Conservation (phyloP, 1,140 invertebrate genomes). For the Parapsyche elsis region DNA sequence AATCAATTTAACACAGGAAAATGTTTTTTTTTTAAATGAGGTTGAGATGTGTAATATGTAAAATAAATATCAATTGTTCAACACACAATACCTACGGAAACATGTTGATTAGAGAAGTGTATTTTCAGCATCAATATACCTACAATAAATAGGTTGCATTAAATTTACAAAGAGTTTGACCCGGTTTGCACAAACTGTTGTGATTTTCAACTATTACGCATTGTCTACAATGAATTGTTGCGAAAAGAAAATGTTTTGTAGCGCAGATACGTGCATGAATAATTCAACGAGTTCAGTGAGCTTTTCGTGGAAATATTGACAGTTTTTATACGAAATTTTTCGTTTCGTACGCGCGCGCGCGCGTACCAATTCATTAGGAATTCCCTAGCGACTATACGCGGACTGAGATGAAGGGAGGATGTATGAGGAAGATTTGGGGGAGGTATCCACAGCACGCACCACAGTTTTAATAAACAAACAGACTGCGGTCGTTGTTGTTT, state of each 20-base stretch:
- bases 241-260: no score
- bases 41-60: no score
- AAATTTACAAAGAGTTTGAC: no score
- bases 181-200: no score
- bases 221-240: neutral
- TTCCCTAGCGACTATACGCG: conserved; percentile 4
- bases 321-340: neutral
- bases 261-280: neutral
- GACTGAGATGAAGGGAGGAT: neutral
- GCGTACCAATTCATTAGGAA: conserved; percentile 25
- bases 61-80: no score
- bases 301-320: neutral
- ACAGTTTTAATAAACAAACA: conserved; percentile 51
- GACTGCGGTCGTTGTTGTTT: conserved; percentile 38
- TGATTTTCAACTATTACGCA: neutral
- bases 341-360: neutral
- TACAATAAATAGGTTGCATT: no score
- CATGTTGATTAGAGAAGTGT: no score
- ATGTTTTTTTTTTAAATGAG: no score
- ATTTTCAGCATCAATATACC: no score
- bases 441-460: conserved; percentile 23
- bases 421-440: neutral
- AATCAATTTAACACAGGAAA: no score
- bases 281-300: neutral
- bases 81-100: no score